Evolutionary conservation across 2,113 vertebrate genomes (phyloP).

Genomic region (Eulacestoma nigropectus): DNA sequence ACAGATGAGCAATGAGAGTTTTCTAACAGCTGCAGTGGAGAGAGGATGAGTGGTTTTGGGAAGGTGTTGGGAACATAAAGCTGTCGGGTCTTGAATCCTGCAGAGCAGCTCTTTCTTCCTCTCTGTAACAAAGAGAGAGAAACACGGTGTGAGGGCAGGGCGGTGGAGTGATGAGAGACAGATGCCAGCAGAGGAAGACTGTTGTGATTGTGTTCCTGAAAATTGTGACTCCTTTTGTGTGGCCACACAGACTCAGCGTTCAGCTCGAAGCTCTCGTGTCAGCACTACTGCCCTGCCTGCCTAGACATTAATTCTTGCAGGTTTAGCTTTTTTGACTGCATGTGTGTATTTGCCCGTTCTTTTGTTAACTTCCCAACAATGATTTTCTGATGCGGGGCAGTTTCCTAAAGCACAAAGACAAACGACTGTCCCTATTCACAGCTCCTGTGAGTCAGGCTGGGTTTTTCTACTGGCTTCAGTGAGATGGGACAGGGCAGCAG

Average conservation of each 20-base stretch:
- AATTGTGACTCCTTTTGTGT: neutral
- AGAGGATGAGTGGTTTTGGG: neutral
- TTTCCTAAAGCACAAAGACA: neutral
- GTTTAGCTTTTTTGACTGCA: neutral
- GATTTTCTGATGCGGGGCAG: neutral
- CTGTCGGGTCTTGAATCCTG: neutral
- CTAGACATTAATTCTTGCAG: neutral
- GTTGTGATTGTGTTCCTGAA: neutral
- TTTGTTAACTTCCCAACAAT: neutral
- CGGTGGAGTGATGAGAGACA: neutral
- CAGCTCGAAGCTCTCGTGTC: neutral
- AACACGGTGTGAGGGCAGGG: neutral
- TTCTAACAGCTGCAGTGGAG: neutral
- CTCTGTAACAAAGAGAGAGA: neutral
- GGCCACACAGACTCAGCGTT: neutral
- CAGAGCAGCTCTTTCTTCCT: neutral
- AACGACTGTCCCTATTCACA: neutral
- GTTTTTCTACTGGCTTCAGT: neutral
- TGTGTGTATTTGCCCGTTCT: neutral
- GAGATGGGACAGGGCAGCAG: neutral
- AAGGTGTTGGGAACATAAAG: neutral
- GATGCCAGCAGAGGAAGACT: neutral
- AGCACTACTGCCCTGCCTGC: neutral
- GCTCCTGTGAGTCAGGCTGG: neutral
- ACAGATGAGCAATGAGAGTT: neutral